Percentiles rank a stretch among this genome's conserved stretches.
Conservation (phyloP, 2,113 vertebrate genomes). For the Cephalopholis sonnerati region DNA sequence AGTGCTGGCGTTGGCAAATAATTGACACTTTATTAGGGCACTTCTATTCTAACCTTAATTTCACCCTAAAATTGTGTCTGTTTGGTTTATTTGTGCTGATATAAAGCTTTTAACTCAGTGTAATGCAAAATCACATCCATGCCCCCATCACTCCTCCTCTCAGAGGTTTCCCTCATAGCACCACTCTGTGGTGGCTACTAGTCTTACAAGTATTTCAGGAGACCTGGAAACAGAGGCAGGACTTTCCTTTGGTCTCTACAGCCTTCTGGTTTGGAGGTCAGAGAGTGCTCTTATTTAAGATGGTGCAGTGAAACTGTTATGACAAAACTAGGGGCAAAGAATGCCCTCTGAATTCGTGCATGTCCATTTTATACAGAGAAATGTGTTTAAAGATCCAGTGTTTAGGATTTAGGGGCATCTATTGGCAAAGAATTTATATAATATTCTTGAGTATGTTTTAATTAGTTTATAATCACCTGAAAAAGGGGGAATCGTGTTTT, state of each 20-base stretch:
- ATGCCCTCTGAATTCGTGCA: not conserved
- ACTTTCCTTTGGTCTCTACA: not conserved
- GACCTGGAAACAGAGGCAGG: constrained; percentile 17
- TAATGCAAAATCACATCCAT: not conserved
- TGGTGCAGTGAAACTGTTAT: not conserved
- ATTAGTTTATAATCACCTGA: no score
- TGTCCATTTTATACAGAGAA: not conserved
- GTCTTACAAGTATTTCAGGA: constrained; percentile 28
- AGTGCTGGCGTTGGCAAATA: not conserved
- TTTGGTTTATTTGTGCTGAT: not conserved
- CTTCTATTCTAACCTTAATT: not conserved
- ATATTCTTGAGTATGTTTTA: no score
- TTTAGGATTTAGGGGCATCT: no score
- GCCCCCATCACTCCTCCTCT: not conserved
- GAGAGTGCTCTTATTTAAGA: not conserved
- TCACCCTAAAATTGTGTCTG: not conserved
- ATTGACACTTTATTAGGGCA: not conserved
- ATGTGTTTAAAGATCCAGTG: not conserved
- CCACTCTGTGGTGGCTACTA: constrained; percentile 68
- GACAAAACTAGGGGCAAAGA: not conserved
- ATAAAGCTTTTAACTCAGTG: not conserved
- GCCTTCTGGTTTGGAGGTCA: not conserved
- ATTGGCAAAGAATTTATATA: no score
- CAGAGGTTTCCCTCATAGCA: constrained; percentile 50
- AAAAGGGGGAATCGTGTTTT: no score